Base-by-base conservation (phyloP, 1,140 invertebrate genomes). In the Lordiphosa stackelbergi region DNA sequence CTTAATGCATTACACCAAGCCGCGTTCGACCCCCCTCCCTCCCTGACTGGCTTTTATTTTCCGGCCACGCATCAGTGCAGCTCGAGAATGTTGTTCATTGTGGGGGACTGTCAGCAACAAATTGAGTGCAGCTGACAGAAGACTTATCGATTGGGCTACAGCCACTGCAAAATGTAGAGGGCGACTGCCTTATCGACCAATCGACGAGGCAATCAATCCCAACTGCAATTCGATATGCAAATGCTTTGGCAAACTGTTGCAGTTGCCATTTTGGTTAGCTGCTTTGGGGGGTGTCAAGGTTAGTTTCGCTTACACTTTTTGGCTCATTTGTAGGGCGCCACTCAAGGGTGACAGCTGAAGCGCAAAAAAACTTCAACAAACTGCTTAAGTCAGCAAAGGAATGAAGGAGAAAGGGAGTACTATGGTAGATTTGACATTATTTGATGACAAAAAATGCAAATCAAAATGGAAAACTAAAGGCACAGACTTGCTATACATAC, bases 191-290 rank as follows among this genome's bases (percentile, higher is more conserved):
- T 58, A 58, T 58, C 60, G 48, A 12, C 49, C 65, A 79, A 70
- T 69, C 73, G 60, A 46, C 54, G 46, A 51, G 54, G 62, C 63
- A 70, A 63, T 69, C 66, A 61, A 73, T 66, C 58, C 63, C 56
- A 54, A 42, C 49, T 68, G 77, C 57, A 58, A 81, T 72, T 58
- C 56, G 72, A 77, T 81, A 83, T 77, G 72, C 77, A 83, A 83
- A 83, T 83, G 64, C 41, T 57, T 46, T 41, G 66, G 43, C 62
- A 81, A 79, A 79, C 58, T 81, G 75, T 66, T 81, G 59, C 68
- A 48, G 40, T 60, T 36, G 13, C 49, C 10, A 31, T 43, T 45
- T 19, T 35, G 10, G 16, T 38, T 47, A 52, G 42, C 38, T 45
- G 46, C 22, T 38, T 24, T 10, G 10, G 16, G 16, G 47, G 43